phyloP scores from a whole-genome alignment of 30 jellyfish, hydroid and myxozoan species.

The Phacellophora camtschatica region DNA sequence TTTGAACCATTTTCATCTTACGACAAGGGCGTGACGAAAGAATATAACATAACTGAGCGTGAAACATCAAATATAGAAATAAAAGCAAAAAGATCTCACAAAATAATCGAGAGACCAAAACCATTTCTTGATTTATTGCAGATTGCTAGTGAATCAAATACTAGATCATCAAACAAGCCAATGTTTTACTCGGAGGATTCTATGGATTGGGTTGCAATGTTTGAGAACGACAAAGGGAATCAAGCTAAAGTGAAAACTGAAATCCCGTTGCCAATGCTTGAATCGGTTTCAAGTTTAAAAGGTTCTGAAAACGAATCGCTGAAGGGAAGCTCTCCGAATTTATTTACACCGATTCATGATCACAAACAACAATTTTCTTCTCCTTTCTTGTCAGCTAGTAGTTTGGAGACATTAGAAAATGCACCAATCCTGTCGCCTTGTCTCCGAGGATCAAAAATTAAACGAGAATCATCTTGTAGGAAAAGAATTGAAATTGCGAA shows the following conservation, averaged over 20 bases:
- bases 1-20: background rate
- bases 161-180: constrained; percentile 3
- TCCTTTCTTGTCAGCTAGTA: constrained; percentile 83
- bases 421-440: constrained; percentile 92
- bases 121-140: constrained; percentile 6
- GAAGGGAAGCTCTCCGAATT: background rate
- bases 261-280: constrained; percentile 19
- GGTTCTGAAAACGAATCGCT: constrained; percentile 12
- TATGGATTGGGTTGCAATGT: constrained; percentile 74
- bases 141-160: background rate
- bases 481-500: constrained; percentile 21
- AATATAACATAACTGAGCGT: no score
- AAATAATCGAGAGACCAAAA: constrained; percentile 8
- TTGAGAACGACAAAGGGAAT: constrained; percentile 11
- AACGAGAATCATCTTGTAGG: constrained; percentile 36
- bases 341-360: constrained; percentile 18
- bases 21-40: background rate
- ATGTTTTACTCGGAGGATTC: constrained; percentile 50
- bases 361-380: constrained; percentile 44
- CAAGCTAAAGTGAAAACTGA: background rate
- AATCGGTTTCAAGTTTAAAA: constrained; percentile 13
- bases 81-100: no score
- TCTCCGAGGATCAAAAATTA: constrained; percentile 6
- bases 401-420: constrained; percentile 76
- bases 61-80: no score